Base-by-base conservation (phyloP, 2,797 vertebrate species). In the Tachyglossus aculeatus region DNA sequence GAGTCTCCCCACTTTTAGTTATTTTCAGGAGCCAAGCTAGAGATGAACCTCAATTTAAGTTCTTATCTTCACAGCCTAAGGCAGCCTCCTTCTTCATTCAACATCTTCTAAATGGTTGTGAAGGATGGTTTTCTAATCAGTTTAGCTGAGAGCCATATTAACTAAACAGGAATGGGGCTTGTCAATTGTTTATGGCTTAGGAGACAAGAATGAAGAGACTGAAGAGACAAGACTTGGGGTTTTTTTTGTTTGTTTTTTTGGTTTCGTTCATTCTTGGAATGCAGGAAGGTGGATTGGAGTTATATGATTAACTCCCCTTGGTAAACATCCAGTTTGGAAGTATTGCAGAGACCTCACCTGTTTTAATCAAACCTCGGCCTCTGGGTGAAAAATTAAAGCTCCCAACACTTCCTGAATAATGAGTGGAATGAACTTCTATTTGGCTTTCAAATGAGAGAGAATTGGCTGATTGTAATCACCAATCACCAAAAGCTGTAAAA, bases 21-120 rank as follows among this genome's bases (percentile, higher is more conserved):
- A 31, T 40, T 72, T 81, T 12, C 57, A 69, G 32, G 38, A 56
- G 54, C 29, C 37, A 29, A 65, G 31, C 40, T 43, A 54, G 37
- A 12, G 12, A 2, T 16, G 24, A 21, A 45, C 1, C 62, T 74
- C 59, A 29, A 56, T 64, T 36, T 71, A 53, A 71, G 34, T 27
- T 27, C 44, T 9, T 44, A 18, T 48, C 33, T 59, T 40, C 27
- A 24, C 18, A 15, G 31, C 3, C 5, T 21, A 44, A 67, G 31
- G 33, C 9, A 15, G 2, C 25, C 5, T 5, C 21, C 21, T 40
- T 33, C 43, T 45, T 64, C 36, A 34, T 38, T 64, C n/a, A 22
- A n/a, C 16, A 25, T 16, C 15, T 14, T 13, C 66, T 44, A 52
- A 43, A 12, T 24, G 62, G 34, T 63, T 43, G 29, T 14, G 12